These are phyloP conservation scores for Microchrysa polita DNA, from an alignment of 2,888 invertebrate species.

Conservation along the genomic window DNA sequence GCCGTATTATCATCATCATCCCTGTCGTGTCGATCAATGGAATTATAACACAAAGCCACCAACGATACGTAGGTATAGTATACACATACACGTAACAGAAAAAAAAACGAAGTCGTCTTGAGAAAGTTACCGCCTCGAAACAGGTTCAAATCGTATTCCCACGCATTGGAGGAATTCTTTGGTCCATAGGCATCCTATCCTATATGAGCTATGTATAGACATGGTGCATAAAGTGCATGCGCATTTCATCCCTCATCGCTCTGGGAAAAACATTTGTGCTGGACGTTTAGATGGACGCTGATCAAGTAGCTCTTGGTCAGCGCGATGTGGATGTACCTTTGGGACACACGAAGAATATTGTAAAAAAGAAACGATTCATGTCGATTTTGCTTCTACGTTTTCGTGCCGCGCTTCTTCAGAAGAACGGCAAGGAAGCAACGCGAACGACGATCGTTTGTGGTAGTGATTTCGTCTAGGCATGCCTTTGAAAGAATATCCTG, in stretches of 20 bases:
- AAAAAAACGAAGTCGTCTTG: conserved; percentile 19
- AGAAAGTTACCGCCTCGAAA: conserved; percentile 44
- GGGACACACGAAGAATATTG: background rate
- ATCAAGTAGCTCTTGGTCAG: too few relatives aligned
- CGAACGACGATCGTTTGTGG: background rate
- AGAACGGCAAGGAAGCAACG: background rate
- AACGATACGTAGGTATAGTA: background rate
- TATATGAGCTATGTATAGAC: background rate
- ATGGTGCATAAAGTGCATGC: background rate
- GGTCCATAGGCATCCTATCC: background rate
- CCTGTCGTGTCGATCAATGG: conserved; percentile 24
- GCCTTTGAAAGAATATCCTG: too few relatives aligned
- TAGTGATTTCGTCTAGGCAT: too few relatives aligned
- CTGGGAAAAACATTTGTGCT: background rate
- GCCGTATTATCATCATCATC: conserved; percentile 42
- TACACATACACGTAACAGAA: conserved; percentile 1
- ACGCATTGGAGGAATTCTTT: conserved; percentile 49
- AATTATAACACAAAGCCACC: background rate
- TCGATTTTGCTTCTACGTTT: background rate
- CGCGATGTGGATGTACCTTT: background rate
- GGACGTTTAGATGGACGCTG: too few relatives aligned
- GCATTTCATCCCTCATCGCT: background rate
- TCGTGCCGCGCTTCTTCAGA: background rate
- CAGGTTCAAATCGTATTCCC: conserved; percentile 50
- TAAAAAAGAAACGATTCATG: background rate